These are phyloP conservation scores for Acheta domesticus DNA, from an alignment of 2,888 invertebrate species.

Conservation along the genomic window DNA sequence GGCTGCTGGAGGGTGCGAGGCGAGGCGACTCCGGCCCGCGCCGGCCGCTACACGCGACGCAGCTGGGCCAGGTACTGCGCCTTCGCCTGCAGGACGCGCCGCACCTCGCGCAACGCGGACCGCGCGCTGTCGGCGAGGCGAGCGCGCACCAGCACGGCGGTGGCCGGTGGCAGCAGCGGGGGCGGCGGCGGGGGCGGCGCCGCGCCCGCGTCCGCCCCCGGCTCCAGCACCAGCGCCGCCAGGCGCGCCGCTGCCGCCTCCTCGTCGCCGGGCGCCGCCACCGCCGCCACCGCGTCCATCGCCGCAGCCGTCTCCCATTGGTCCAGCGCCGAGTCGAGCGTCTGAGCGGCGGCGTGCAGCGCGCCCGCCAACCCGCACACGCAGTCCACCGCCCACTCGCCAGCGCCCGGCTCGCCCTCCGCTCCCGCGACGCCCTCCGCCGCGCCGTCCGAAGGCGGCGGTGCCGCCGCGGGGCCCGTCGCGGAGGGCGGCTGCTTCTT, in stretches of 20 bases:
- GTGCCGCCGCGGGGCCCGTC: background rate
- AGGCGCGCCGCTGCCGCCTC: slow-evolving; percentile 46
- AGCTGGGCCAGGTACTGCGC: slow-evolving; percentile 50
- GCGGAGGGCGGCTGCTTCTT: background rate
- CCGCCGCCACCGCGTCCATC: slow-evolving; percentile 32
- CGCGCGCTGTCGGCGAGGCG: slow-evolving; percentile 53
- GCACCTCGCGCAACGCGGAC: slow-evolving; percentile 54
- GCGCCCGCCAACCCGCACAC: slow-evolving; percentile 27
- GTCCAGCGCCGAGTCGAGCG: slow-evolving; percentile 28
- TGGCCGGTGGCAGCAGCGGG: slow-evolving; percentile 18
- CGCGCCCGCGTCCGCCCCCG: slow-evolving; percentile 47
- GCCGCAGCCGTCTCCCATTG: slow-evolving; percentile 26
- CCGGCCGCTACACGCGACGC: background rate
- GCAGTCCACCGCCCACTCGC: background rate
- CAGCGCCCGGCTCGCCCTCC: background rate
- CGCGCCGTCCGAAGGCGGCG: background rate
- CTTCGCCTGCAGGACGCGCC: slow-evolving; percentile 55
- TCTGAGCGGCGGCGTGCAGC: slow-evolving; percentile 26
- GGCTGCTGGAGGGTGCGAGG: too few species aligned
- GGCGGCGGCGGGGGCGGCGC: slow-evolving; percentile 37
- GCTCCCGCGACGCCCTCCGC: background rate
- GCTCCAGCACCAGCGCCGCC: slow-evolving; percentile 47
- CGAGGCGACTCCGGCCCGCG: too few species aligned
- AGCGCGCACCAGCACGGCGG: slow-evolving; percentile 45
- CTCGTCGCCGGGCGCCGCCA: slow-evolving; percentile 48